phyloP scores from a whole-genome alignment of 2,888 invertebrate species.

The Tachina lurida region DNA sequence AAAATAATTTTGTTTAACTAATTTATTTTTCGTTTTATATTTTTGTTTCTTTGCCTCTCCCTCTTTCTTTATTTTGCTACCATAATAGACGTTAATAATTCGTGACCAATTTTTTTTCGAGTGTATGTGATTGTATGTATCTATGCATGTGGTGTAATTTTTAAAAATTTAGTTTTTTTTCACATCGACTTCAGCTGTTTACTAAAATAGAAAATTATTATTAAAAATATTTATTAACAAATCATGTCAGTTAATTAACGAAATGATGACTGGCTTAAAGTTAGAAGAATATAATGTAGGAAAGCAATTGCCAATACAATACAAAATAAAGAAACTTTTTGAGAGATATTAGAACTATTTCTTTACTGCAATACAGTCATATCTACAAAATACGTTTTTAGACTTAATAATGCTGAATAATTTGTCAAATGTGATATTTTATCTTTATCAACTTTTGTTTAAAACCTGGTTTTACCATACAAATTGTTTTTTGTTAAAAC shows the following conservation, averaged over 20 bases:
- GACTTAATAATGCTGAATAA: no score
- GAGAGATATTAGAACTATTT: background rate
- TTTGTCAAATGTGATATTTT: no score
- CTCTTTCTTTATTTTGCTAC: background rate
- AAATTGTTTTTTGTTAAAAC: no score
- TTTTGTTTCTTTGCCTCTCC: background rate
- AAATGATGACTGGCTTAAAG: constrained; percentile 13
- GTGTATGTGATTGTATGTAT: background rate
- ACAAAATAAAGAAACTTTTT: background rate
- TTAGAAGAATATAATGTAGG: background rate
- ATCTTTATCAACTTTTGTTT: no score
- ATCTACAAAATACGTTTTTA: no score
- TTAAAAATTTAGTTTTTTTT: constrained; percentile 27
- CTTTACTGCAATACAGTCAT: no score
- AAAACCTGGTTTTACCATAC: no score
- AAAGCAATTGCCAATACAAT: background rate
- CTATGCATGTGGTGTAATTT: constrained; percentile 23
- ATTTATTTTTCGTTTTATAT: constrained; percentile 17
- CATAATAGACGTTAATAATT: constrained; percentile 15
- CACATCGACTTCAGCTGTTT: constrained; percentile 21
- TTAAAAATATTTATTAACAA: constrained; percentile 5
- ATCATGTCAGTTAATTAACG: constrained; percentile 36
- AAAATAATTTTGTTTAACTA: constrained; percentile 27
- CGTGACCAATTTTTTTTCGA: constrained; percentile 52
- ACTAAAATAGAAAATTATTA: background rate